Evolutionary conservation across 2,797 vertebrate genomes (phyloP).

Genomic region (Epinephelus malabaricus): DNA sequence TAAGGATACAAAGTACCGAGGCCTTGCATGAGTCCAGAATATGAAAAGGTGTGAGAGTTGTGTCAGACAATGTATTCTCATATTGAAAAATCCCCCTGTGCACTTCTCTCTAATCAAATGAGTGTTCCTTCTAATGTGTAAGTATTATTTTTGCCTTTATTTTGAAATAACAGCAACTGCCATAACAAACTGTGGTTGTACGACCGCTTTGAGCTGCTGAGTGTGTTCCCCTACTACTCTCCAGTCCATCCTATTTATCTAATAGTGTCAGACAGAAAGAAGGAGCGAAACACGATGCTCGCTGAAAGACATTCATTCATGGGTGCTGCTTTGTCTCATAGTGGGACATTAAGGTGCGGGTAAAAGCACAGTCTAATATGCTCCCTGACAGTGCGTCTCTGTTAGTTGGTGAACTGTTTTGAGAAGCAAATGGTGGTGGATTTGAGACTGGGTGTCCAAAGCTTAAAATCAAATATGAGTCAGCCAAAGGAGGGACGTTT

Average conservation of each 20-base stretch:
- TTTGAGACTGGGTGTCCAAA: conserved; percentile 42
- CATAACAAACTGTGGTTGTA: conserved; percentile 58
- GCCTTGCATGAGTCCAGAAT: conserved; percentile 65
- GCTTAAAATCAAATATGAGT: conserved; percentile 43
- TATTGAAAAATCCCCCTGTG: conserved; percentile 32
- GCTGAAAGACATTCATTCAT: conserved; percentile 72
- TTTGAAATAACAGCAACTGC: conserved; percentile 58
- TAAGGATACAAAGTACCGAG: conserved; percentile 62
- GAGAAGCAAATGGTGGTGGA: conserved; percentile 32
- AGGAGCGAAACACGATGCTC: conserved; percentile 58
- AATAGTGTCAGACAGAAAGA: conserved; percentile 53
- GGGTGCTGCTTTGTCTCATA: conserved; percentile 81
- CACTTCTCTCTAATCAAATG: conserved; percentile 39
- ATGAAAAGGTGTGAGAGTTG: conserved; percentile 40
- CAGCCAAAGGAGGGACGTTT: conserved; percentile 60
- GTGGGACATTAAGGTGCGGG: conserved; percentile 74
- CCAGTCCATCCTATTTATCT: conserved; percentile 54
- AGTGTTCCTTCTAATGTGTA: conserved; percentile 49
- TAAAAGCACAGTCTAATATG: conserved; percentile 63
- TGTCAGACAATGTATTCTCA: conserved; percentile 59
- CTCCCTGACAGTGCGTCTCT: conserved; percentile 51
- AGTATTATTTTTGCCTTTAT: conserved; percentile 57
- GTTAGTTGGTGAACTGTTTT: conserved; percentile 50
- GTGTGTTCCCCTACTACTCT: conserved; percentile 53
- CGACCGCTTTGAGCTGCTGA: conserved; percentile 56